Evolutionary conservation across 1,140 invertebrate species (phyloP).

Genomic region (Lithobius niger): DNA sequence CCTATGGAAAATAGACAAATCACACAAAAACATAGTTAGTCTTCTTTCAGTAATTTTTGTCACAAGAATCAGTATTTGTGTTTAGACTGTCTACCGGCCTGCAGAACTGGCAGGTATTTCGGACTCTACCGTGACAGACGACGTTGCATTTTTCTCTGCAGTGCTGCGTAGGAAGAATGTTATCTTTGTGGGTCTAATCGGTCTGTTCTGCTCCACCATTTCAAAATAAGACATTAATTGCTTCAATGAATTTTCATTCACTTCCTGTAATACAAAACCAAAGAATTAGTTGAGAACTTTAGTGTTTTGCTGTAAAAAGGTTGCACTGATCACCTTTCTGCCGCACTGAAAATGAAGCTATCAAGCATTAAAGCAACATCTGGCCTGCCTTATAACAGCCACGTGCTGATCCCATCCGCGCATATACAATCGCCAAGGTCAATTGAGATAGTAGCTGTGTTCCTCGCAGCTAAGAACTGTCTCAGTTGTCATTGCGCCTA

Average conservation of each 20-base stretch:
- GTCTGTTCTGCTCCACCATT: slow-evolving; percentile 47
- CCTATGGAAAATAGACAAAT: background rate
- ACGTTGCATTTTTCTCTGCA: slow-evolving; percentile 6
- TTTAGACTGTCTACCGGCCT: slow-evolving; percentile 12
- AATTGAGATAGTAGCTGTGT: too few relatives aligned
- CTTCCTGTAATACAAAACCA: slow-evolving; percentile 42
- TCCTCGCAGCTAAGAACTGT: too few relatives aligned
- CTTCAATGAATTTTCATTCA: slow-evolving; percentile 84
- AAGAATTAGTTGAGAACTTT: too few relatives aligned
- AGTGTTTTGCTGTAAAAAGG: too few relatives aligned
- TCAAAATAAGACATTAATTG: slow-evolving; percentile 69
- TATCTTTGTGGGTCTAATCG: slow-evolving; percentile 42
- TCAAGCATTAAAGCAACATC: too few relatives aligned
- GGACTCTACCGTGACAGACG: background rate
- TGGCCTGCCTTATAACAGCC: too few relatives aligned
- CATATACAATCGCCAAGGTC: too few relatives aligned
- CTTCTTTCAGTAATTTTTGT: slow-evolving; percentile 27
- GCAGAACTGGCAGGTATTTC: background rate
- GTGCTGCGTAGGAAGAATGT: slow-evolving; percentile 48
- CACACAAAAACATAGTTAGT: slow-evolving; percentile 1
- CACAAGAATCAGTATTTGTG: slow-evolving; percentile 19
- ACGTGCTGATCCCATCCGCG: too few relatives aligned
- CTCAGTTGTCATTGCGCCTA: too few relatives aligned
- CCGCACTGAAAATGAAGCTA: too few relatives aligned
- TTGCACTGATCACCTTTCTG: too few relatives aligned